Evolutionary conservation across 2,888 invertebrate genomes (phyloP).

Genomic region (Macrophya alboannulata): DNA sequence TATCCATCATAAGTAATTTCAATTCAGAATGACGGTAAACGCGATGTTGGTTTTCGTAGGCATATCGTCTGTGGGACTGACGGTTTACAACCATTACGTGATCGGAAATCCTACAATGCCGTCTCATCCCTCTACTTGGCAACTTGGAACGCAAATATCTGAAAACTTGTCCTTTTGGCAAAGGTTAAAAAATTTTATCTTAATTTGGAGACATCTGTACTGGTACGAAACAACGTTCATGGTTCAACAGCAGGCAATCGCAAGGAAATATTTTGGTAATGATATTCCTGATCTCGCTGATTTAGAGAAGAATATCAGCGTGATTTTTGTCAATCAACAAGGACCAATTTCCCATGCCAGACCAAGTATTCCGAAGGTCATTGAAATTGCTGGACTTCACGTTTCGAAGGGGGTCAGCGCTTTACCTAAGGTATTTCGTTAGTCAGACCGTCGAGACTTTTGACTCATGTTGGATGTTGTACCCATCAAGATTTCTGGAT

Average conservation of each 20-base stretch:
- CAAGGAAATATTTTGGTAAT: slow-evolving; percentile 71
- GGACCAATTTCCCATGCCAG: slow-evolving; percentile 62
- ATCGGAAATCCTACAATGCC: slow-evolving; percentile 63
- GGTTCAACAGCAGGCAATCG: slow-evolving; percentile 49
- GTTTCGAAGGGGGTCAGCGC: slow-evolving; percentile 53
- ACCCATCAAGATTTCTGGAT: not conserved
- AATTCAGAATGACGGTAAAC: not conserved
- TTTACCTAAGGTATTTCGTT: slow-evolving; percentile 62
- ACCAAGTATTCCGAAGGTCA: slow-evolving; percentile 64
- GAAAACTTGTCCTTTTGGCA: slow-evolving; percentile 60
- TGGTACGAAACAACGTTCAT: not conserved
- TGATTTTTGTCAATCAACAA: slow-evolving; percentile 67
- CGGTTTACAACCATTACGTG: slow-evolving; percentile 51
- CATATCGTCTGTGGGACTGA: slow-evolving; percentile 74
- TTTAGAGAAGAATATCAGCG: slow-evolving; percentile 67
- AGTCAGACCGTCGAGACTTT: not conserved
- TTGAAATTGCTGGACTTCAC: slow-evolving; percentile 63
- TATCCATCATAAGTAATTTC: not conserved
- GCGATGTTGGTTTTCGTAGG: slow-evolving; percentile 62
- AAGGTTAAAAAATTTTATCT: not conserved
- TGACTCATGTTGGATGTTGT: not conserved
- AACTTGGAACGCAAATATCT: slow-evolving; percentile 61
- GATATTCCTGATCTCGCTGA: slow-evolving; percentile 73
- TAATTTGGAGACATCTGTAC: not conserved
- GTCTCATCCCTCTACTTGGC: slow-evolving; percentile 67